Base-by-base conservation (phyloP, 2,797 vertebrate genomes). In the Chaetodon trifasciatus region DNA sequence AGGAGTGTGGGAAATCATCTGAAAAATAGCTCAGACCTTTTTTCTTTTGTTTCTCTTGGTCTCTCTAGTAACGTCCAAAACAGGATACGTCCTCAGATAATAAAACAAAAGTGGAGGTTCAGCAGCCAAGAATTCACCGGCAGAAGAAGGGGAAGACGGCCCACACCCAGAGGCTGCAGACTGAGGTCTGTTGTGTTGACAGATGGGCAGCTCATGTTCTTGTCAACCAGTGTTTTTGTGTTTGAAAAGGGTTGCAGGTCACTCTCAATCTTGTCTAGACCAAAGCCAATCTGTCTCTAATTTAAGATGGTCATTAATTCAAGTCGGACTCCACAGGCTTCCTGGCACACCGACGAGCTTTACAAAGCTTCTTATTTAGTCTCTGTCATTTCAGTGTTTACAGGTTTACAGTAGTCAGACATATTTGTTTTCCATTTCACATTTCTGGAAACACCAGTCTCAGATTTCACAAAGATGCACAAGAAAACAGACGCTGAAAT, bases 71-170 rank as follows among this genome's bases (percentile, higher is more conserved):
- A 95, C 85, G 21, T 86, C 78, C 91, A 94, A 93, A 96, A 96
- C 95, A 95, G 94, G 93, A 95, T 86, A 91, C 69, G 81, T 88
- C 83, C 74, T 90, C 79, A 87, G 93, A 94, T 93, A 94, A 91
- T 94, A 92, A 93, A 95, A 94, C 88, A 90, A 93, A 91, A 89
- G 85, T 85, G 82, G 85, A 89, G 82, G 83, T 71, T 78, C 63
- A 21, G 80, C 64, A 67, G 89, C 90, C 91, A 93, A 89, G 88
- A 90, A 88, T 88, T 88, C 57, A 86, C 65, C 78, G 57, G 80
- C 75, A 91, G 70, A 81, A 76, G 73, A 79, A 87, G 79, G 58
- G 86, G 77, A 86, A 81, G 82, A 89, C 42, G 32, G 79, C 68
- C 76, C 70, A 87, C 87, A 86, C 77, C 83, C 86, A 70, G 79